Percentiles rank a stretch among this genome's conserved stretches.
phyloP scores from a whole-genome alignment of 2,113 vertebrate genomes.

The Nycticebus coucang region DNA sequence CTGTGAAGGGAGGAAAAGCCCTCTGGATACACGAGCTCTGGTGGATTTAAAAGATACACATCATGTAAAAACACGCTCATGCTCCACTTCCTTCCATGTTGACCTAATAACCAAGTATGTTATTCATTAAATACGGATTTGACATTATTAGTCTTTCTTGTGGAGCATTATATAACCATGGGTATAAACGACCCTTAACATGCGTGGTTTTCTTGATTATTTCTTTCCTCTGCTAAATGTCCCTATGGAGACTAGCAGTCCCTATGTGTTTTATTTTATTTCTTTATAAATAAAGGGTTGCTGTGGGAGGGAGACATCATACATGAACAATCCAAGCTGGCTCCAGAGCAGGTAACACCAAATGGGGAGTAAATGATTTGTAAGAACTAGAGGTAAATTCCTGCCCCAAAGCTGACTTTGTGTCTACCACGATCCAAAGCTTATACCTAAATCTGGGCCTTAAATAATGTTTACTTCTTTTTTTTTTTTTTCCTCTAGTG shows the following conservation, averaged over 20 bases:
- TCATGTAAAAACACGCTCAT: not conserved
- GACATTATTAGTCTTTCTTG: constrained; percentile 29
- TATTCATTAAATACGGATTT: not conserved
- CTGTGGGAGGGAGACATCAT: not conserved
- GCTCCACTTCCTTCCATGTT: not conserved
- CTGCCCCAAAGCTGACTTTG: constrained; percentile 1
- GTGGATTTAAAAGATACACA: not conserved
- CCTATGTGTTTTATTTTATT: not conserved
- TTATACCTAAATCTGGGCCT: not conserved
- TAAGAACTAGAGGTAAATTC: not conserved
- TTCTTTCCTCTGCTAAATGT: not conserved
- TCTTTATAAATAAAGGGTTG: constrained; percentile 7
- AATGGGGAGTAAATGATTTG: not conserved
- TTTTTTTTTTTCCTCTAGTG: not conserved
- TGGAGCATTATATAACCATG: not conserved
- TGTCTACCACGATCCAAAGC: not conserved
- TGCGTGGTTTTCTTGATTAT: constrained; percentile 33
- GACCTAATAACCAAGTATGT: not conserved
- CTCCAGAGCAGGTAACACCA: not conserved
- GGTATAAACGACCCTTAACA: not conserved
- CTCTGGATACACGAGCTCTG: not conserved
- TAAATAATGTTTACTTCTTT: not conserved
- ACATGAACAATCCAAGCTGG: not conserved
- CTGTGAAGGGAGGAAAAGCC: not conserved
- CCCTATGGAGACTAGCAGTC: not conserved